These are phyloP conservation scores for Crocallis elinguaria DNA, from an alignment of 2,888 invertebrate species.

Conservation along the genomic window DNA sequence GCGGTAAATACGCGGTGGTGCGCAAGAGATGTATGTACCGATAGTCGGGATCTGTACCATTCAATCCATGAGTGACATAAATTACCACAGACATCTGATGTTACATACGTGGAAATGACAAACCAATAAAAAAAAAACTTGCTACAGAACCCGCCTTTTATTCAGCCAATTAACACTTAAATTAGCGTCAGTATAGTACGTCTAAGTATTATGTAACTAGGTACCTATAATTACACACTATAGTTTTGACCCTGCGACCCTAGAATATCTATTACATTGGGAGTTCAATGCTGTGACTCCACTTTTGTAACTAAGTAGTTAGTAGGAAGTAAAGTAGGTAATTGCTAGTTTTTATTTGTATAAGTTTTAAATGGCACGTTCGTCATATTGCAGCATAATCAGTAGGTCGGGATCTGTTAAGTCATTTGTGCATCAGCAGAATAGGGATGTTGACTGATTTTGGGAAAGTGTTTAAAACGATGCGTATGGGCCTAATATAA, in stretches of 20 bases:
- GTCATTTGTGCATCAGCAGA: not conserved
- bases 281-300: conserved; percentile 44
- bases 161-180: not conserved
- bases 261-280: conserved; percentile 22
- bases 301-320: conserved; percentile 7
- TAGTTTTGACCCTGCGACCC: conserved; percentile 27
- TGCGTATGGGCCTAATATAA: no score
- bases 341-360: not conserved
- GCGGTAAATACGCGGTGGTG: no score
- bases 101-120: no score
- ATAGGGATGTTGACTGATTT: no score
- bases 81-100: no score
- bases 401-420: not conserved
- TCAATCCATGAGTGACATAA: no score
- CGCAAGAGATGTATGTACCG: no score
- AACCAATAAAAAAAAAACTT: no score
- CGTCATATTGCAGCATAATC: not conserved
- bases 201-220: not conserved
- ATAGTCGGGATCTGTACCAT: no score
- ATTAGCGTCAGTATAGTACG: not conserved
- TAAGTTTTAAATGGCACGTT: not conserved
- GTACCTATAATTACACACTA: not conserved
- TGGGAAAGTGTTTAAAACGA: no score
- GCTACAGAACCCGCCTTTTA: not conserved
- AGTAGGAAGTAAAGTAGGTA: conserved; percentile 7